Evolutionary conservation across 2,113 vertebrate species (phyloP).

Genomic region (Phainopepla nitens): DNA sequence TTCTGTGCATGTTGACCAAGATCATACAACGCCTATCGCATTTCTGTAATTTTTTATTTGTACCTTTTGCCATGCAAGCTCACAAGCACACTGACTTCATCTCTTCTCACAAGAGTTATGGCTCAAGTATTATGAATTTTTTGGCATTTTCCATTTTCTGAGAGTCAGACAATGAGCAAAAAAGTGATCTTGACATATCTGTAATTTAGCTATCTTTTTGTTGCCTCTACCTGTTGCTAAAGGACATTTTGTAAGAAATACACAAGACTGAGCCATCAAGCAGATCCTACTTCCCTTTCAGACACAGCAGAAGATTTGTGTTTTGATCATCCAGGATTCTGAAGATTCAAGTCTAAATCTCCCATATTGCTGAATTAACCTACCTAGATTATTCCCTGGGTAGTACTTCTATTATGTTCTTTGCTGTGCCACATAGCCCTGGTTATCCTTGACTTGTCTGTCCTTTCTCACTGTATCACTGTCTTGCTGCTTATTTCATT

Average conservation of each 20-base stretch:
- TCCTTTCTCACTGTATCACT: background rate
- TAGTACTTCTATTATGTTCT: background rate
- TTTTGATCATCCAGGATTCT: background rate
- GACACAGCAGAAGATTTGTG: background rate
- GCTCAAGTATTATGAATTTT: background rate
- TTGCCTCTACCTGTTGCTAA: background rate
- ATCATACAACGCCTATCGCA: rapidly evolving
- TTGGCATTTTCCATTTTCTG: background rate
- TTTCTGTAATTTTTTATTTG: background rate
- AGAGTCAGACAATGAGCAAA: background rate
- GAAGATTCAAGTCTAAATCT: background rate
- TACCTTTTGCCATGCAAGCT: background rate
- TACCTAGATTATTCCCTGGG: background rate
- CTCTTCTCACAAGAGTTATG: background rate
- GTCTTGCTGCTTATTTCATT: background rate
- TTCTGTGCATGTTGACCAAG: background rate
- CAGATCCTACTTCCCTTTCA: background rate
- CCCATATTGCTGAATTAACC: background rate
- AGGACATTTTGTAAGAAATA: background rate
- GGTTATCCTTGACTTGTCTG: background rate
- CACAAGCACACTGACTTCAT: background rate
- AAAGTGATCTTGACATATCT: background rate
- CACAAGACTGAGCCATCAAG: background rate
- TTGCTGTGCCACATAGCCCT: background rate
- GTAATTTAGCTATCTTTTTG: background rate